Conservation (phyloP, 2,113 vertebrate species). For the Excalfactoria chinensis region DNA sequence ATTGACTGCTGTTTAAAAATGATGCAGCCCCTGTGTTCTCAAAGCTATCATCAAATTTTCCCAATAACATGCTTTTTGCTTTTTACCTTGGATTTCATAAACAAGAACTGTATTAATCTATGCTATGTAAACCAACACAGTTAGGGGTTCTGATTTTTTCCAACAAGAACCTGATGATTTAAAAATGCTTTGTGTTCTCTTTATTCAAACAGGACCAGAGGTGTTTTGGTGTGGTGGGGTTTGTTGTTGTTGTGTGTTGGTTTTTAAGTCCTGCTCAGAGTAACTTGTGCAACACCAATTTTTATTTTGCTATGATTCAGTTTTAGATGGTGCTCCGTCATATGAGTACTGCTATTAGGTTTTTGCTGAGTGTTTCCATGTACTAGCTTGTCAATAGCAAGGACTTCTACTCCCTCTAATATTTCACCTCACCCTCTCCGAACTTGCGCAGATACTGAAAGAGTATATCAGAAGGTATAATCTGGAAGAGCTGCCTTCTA, state of each 20-base stretch:
- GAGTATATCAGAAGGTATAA: not conserved
- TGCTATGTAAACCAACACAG: not conserved
- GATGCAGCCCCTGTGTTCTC: not conserved
- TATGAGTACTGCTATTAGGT: not conserved
- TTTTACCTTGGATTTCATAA: not conserved
- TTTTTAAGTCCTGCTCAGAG: not conserved
- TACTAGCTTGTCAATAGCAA: constrained; percentile 5
- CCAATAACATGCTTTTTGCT: not conserved
- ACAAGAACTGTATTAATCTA: not conserved
- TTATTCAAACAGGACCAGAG: not conserved
- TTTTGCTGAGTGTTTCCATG: not conserved
- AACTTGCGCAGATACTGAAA: not conserved
- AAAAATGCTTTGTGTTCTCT: not conserved
- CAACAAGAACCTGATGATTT: not conserved
- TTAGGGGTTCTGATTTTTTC: not conserved
- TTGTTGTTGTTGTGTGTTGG: too few species aligned
- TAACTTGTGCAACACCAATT: not conserved
- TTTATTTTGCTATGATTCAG: constrained; percentile 26
- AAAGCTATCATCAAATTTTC: not conserved
- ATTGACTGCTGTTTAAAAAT: constrained; percentile 7
- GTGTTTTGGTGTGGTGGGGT: not conserved
- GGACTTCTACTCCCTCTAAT: not conserved
- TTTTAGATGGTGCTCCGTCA: constrained; percentile 43
- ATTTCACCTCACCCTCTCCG: not conserved
- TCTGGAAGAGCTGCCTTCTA: not conserved